Percentiles rank a stretch among this genome's conserved stretches.
These are phyloP conservation scores for Agrypnia vestita DNA, from an alignment of 1,140 invertebrate species.

Conservation along the genomic window DNA sequence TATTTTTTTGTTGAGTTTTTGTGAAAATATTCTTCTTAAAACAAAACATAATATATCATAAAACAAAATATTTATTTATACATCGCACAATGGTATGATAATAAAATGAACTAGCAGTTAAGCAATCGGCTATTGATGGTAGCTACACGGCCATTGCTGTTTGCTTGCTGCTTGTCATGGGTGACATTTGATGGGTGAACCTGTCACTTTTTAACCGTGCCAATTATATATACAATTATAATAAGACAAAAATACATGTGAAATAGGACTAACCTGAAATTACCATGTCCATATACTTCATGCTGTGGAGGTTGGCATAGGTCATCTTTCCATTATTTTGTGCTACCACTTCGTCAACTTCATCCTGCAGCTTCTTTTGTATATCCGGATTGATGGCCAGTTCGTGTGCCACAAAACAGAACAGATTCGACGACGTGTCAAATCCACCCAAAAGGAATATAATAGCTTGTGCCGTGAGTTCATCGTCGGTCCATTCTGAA, in stretches of 20 bases:
- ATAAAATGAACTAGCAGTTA: no score
- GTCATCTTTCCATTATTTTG: constrained; percentile 62
- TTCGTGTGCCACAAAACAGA: constrained; percentile 72
- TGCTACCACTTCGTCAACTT: constrained; percentile 69
- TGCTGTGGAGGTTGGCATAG: constrained; percentile 68
- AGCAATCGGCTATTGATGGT: no score
- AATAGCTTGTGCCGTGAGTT: constrained; percentile 62
- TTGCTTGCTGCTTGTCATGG: no score
- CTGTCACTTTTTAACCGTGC: no score
- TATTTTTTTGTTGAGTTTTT: no score
- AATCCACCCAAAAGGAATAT: constrained; percentile 69
- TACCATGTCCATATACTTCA: constrained; percentile 72
- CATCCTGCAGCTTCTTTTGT: constrained; percentile 75
- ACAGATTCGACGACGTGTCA: constrained; percentile 75
- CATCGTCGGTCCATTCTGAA: constrained; percentile 49
- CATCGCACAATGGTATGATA: neutral
- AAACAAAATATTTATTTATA: neutral
- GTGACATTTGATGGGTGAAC: no score
- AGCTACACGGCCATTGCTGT: no score
- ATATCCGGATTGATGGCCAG: constrained; percentile 75
- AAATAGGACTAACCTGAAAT: neutral
- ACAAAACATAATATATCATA: neutral
- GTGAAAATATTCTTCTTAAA: no score
- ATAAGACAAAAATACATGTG: no score
- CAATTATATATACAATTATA: neutral